phyloP scores from a whole-genome alignment of 2,797 vertebrate genomes.

The Cephalopachus bancanus region DNA sequence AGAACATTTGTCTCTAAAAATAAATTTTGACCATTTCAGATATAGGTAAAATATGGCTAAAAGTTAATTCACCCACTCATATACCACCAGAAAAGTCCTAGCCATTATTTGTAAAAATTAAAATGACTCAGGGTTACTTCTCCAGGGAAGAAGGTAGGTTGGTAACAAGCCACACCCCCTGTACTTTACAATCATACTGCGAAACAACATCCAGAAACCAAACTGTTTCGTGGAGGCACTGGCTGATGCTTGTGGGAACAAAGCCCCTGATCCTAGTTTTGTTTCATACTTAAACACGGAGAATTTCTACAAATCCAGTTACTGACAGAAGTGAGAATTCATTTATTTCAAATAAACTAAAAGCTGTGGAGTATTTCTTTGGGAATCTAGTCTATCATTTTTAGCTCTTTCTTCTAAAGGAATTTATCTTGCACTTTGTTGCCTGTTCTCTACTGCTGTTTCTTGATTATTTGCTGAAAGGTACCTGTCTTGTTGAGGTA shows the following conservation, averaged over 20 bases:
- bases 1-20: not conserved
- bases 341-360: conserved; percentile 24
- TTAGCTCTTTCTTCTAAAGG: conserved; percentile 53
- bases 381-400: not conserved
- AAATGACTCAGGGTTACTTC: not conserved
- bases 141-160: not conserved
- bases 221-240: not conserved
- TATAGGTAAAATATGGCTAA: not conserved
- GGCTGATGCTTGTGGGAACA: not conserved
- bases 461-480: conserved; percentile 49
- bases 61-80: not conserved
- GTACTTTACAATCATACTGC: not conserved
- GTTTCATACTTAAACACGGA: not conserved
- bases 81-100: not conserved
- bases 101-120: conserved; percentile 11
- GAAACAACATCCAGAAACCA: not conserved
- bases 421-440: conserved; percentile 17
- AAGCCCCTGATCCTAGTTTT: not conserved
- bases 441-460: not conserved
- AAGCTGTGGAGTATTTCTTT: not conserved
- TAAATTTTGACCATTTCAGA: conserved; percentile 9
- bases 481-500: not conserved
- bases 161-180: not conserved
- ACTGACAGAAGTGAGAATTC: not conserved
- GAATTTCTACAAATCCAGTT: not conserved